Conservation (phyloP, 1,140 invertebrate species). For the Thaumetopoea pityocampa region DNA sequence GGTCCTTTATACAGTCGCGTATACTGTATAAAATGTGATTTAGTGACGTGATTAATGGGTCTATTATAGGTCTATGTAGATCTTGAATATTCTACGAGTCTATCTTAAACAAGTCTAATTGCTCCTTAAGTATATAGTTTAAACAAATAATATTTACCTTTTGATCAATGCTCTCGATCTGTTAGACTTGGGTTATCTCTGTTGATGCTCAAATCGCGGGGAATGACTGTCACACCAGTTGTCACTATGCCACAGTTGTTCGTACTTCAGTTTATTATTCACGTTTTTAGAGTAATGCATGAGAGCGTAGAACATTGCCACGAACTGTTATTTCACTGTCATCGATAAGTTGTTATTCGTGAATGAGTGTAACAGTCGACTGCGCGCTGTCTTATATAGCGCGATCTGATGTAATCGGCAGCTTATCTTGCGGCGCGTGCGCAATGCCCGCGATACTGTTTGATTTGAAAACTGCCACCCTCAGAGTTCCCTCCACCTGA, state of each 20-base stretch:
- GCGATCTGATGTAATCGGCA: slow-evolving; percentile 48
- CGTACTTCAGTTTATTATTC: slow-evolving; percentile 48
- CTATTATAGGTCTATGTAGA: too few relatives aligned
- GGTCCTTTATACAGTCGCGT: too few relatives aligned
- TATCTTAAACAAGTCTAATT: too few relatives aligned
- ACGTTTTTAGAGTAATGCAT: slow-evolving; percentile 53
- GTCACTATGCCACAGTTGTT: slow-evolving; percentile 71
- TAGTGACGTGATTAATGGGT: too few relatives aligned
- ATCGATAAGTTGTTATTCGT: slow-evolving; percentile 52
- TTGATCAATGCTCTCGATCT: slow-evolving; percentile 43
- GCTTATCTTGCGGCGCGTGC: slow-evolving; percentile 44
- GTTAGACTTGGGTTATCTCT: slow-evolving; percentile 51
- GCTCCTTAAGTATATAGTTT: too few relatives aligned
- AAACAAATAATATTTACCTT: slow-evolving; percentile 64
- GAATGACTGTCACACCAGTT: slow-evolving; percentile 68
- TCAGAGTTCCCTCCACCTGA: too few relatives aligned
- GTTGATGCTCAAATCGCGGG: slow-evolving; percentile 62
- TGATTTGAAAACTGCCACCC: too few relatives aligned
- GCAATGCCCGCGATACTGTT: slow-evolving; percentile 8
- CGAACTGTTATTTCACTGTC: slow-evolving; percentile 55
- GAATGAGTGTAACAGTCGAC: slow-evolving; percentile 45
- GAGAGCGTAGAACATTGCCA: slow-evolving; percentile 71
- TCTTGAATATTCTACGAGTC: too few relatives aligned
- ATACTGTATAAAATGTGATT: too few relatives aligned
- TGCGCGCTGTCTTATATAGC: slow-evolving; percentile 42